These are phyloP conservation scores for Archips crataeganus DNA, from an alignment of 2,888 invertebrate species.

Conservation along the genomic window DNA sequence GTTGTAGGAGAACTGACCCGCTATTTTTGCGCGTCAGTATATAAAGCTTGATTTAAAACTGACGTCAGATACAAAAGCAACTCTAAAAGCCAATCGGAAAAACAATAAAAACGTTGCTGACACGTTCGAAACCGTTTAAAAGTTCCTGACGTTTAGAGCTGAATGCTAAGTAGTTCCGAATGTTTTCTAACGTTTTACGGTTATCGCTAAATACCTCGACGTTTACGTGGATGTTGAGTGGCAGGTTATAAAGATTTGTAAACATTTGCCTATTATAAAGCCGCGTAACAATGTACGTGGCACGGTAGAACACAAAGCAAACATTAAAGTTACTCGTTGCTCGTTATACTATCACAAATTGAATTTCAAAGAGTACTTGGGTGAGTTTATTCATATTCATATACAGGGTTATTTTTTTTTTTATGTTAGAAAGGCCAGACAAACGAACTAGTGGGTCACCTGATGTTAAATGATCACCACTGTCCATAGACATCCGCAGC, in stretches of 20 bases:
- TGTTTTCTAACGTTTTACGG: neutral
- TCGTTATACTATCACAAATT: neutral
- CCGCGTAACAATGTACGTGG: neutral
- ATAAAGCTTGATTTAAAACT: neutral
- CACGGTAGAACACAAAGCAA: neutral
- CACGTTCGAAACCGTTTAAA: neutral
- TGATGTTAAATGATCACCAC: no score
- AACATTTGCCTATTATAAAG: constrained; percentile 5
- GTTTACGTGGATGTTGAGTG: constrained; percentile 31
- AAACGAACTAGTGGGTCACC: no score
- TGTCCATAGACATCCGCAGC: no score
- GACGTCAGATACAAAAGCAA: neutral
- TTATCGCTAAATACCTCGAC: constrained; percentile 8
- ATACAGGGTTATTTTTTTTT: no score
- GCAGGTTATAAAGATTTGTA: constrained; percentile 34
- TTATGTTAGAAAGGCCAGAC: no score
- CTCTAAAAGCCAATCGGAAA: neutral
- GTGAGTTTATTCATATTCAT: no score
- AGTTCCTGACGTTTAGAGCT: constrained; percentile 2
- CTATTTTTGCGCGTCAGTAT: no score
- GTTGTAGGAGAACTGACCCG: no score
- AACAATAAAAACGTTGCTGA: neutral
- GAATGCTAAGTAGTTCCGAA: neutral
- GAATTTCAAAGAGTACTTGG: no score
- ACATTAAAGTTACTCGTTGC: neutral